phyloP scores from a whole-genome alignment of 2,888 invertebrate genomes.

The Hydriomena furcata region DNA sequence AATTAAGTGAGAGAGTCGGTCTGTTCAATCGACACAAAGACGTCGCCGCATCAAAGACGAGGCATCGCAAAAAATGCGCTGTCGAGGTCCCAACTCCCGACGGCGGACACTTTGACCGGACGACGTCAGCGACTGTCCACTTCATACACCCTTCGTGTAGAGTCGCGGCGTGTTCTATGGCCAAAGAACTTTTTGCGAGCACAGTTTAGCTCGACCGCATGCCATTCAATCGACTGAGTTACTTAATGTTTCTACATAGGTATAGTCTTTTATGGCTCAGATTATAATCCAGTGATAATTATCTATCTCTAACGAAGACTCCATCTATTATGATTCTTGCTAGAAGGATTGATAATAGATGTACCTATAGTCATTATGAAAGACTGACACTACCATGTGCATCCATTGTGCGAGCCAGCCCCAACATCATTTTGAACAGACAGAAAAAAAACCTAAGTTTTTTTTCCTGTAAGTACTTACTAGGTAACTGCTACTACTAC shows the following conservation, averaged over 20 bases:
- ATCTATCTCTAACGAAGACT: background rate
- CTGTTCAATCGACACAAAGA: conserved; percentile 48
- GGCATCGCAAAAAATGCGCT: conserved; percentile 41
- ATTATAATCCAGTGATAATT: conserved; percentile 3
- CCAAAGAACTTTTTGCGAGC: conserved; percentile 23
- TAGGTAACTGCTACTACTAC: too few species aligned
- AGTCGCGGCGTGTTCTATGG: conserved; percentile 2
- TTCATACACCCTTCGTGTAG: background rate
- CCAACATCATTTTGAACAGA: too few species aligned
- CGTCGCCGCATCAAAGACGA: conserved; percentile 39
- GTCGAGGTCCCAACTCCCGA: conserved; percentile 17
- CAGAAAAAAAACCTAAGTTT: too few species aligned
- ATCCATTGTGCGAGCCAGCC: too few species aligned
- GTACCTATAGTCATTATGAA: too few species aligned
- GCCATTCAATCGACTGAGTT: conserved; percentile 14
- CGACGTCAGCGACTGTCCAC: conserved; percentile 11
- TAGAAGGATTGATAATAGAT: too few species aligned
- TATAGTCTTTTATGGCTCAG: too few species aligned
- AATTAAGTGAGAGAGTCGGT: conserved; percentile 63
- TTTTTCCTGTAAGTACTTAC: too few species aligned
- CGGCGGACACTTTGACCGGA: conserved; percentile 28
- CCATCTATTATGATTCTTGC: too few species aligned
- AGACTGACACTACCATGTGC: too few species aligned
- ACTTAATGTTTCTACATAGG: too few species aligned
- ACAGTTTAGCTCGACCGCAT: conserved; percentile 18